Base-by-base conservation (phyloP, 2,113 vertebrate genomes). In the Suncus etruscus region DNA sequence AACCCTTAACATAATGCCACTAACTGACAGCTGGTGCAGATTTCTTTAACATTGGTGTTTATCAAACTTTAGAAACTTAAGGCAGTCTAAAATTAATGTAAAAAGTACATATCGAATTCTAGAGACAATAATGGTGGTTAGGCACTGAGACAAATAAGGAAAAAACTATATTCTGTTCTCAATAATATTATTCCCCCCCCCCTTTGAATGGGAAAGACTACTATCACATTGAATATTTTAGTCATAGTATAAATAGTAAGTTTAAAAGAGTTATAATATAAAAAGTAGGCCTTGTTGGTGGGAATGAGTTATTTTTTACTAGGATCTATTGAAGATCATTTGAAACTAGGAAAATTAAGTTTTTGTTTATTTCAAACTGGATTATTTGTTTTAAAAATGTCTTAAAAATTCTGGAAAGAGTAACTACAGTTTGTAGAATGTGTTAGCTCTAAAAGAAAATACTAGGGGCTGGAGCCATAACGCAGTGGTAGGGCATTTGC, bases 21-120 rank as follows among this genome's bases (percentile, higher is more conserved):
- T 70, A 69, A 93, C 25, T 39, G 45, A 61, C 39, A 6, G 14
- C 16, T 70, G 84, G 74, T 63, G 14, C 77, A 69, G 27, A 16
- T 73, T 65, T 85, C 73, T 54, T 70, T 90, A 70, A 51, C 47
- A 92, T 69, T 75, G 16, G 73, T 87, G 22, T 77, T 82, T 22
- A 82, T 51, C 24, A 88, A 92, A 77, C 12, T 63, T 63, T 39
- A 54, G 76, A 81, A 87, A 94, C 22, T 73, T 25, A 47, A 72
- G 14, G 24, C 4, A 69, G 22, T 9, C 54, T 25, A 32, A 95
- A 80, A 85, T 16, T 54, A 68, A 61, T 61, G 58, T 61, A 6
- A 61, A 61, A 61, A 61, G 39, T 61, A 39, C 5, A 3, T 39
- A 39, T 39, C 39, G 5, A 39, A 5, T 39, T 39, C 11, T 20